Conservation (phyloP, 1,140 invertebrate species). For the Pogonus chalceus region DNA sequence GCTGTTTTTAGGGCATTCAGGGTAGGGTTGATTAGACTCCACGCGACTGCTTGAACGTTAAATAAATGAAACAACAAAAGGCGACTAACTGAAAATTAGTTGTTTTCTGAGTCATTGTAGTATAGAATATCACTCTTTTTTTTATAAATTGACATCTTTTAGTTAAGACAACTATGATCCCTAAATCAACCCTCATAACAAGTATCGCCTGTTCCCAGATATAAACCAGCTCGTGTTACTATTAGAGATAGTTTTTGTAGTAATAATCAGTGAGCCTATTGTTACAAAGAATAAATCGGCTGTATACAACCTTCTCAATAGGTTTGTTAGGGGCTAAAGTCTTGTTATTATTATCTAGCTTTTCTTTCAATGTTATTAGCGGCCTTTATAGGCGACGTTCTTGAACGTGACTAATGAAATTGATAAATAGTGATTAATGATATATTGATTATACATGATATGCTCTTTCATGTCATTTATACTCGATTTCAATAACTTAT, state of each 20-base stretch:
- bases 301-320: neutral
- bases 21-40: no score
- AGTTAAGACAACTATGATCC: neutral
- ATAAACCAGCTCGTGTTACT: neutral
- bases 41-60: neutral
- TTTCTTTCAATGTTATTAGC: neutral
- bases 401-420: neutral
- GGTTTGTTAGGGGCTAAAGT: neutral
- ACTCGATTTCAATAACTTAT: neutral
- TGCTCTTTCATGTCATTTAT: neutral
- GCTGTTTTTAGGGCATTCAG: no score
- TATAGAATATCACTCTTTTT: neutral
- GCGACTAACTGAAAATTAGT: neutral
- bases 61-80: neutral
- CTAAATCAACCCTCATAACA: neutral
- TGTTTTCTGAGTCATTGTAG: neutral
- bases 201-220: neutral
- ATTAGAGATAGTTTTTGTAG: slow-evolving; percentile 1
- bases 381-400: neutral
- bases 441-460: neutral
- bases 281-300: neutral
- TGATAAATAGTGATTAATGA: neutral
- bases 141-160: neutral
- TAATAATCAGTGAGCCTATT: slow-evolving; percentile 6
- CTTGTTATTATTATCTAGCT: neutral